phyloP scores from a whole-genome alignment of 1,140 invertebrate species.

The Papilio polyxenes region DNA sequence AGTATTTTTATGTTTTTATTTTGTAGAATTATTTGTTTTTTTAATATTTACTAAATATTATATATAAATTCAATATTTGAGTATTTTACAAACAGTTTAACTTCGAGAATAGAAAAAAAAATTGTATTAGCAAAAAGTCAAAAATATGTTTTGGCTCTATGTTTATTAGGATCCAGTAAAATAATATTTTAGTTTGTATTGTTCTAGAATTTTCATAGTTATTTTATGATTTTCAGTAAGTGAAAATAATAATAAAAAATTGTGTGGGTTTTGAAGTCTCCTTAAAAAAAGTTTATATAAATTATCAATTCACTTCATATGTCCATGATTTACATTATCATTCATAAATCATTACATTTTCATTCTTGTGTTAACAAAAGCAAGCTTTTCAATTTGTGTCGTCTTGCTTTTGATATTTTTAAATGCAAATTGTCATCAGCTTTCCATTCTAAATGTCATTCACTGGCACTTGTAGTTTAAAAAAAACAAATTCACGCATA shows the following conservation, averaged over 20 bases:
- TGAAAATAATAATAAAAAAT: no score
- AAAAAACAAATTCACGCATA: neutral
- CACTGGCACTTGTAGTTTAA: neutral
- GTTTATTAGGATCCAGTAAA: neutral
- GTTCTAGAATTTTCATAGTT: neutral
- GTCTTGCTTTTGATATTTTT: neutral
- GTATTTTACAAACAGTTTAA: neutral
- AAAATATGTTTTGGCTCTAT: neutral
- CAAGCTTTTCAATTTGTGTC: neutral
- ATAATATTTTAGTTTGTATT: neutral
- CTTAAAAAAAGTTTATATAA: neutral
- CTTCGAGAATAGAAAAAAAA: neutral
- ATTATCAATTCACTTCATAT: neutral
- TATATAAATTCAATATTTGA: no score
- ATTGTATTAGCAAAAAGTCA: neutral
- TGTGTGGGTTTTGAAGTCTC: no score
- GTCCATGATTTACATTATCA: no score
- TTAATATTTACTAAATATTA: neutral
- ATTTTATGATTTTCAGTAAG: no score
- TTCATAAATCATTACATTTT: neutral
- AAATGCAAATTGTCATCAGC: neutral
- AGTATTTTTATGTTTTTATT: neutral
- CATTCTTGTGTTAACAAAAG: conserved; percentile 13
- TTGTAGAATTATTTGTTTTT: neutral
- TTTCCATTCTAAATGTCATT: neutral